Percentiles rank a stretch among this genome's conserved stretches.
phyloP scores from a whole-genome alignment of 2,888 invertebrate species.

The Noctua janthe region DNA sequence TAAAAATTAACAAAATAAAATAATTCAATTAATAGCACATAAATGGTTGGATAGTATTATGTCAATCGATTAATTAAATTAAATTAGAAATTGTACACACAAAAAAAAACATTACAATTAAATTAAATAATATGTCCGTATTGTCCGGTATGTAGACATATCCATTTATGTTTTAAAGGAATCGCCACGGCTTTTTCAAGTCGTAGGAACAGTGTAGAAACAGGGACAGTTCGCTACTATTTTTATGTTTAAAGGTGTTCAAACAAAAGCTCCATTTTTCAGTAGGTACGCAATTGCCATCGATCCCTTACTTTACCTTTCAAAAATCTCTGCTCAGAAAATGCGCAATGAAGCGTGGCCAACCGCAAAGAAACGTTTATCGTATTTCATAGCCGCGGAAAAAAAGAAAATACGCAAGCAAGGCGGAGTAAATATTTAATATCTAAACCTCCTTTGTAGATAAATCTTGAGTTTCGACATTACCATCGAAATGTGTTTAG shows the following conservation, averaged over 20 bases:
- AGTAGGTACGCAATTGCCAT: neutral
- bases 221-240: neutral
- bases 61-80: too few relatives aligned
- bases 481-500: constrained; percentile 3
- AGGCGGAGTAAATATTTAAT: constrained; percentile 20
- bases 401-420: constrained; percentile 8
- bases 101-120: too few relatives aligned
- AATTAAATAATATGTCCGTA: too few relatives aligned
- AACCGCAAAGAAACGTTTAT: neutral
- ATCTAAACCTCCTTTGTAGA: constrained; percentile 22
- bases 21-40: too few relatives aligned
- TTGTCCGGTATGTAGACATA: too few relatives aligned
- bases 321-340: neutral
- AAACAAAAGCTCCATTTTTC: neutral
- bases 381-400: neutral
- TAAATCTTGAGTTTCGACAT: constrained; percentile 28
- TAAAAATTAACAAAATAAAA: too few relatives aligned
- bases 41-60: too few relatives aligned
- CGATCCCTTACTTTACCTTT: neutral
- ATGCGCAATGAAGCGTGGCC: constrained; percentile 23
- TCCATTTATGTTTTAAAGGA: neutral
- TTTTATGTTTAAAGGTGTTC: neutral
- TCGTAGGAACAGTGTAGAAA: neutral
- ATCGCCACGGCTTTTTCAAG: neutral
- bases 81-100: too few relatives aligned